phyloP scores from a whole-genome alignment of 2,888 invertebrate species.

The Lochmaea capreae region DNA sequence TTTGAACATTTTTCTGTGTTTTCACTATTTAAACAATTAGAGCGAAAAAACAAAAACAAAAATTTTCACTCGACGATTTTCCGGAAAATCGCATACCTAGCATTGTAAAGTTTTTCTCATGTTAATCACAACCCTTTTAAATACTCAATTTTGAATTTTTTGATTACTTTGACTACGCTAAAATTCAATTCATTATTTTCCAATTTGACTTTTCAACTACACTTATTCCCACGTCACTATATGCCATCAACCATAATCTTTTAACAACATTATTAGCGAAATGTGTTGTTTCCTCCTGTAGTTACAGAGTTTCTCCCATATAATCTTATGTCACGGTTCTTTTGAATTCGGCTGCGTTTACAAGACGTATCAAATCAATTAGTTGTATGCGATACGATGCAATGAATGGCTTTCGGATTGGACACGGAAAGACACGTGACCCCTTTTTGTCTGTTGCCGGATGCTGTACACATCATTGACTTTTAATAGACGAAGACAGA shows the following conservation, averaged over 20 bases:
- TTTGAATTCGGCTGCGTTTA: conserved; percentile 62
- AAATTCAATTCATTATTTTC: too few relatives aligned
- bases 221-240: too few relatives aligned
- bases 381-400: conserved; percentile 51
- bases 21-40: too few relatives aligned
- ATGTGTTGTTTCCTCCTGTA: conserved; percentile 22
- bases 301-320: conserved; percentile 58
- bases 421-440: conserved; percentile 73
- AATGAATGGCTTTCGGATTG: conserved; percentile 64
- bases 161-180: too few relatives aligned
- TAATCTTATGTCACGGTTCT: conserved; percentile 63
- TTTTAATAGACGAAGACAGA: conserved; percentile 46
- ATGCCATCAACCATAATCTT: conserved; percentile 14
- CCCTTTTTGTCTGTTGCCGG: conserved; percentile 46
- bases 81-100: too few relatives aligned
- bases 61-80: too few relatives aligned
- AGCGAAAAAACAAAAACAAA: too few relatives aligned
- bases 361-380: conserved; percentile 63
- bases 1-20: too few relatives aligned
- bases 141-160: too few relatives aligned
- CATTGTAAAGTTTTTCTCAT: too few relatives aligned
- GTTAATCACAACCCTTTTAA: too few relatives aligned
- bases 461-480: conserved; percentile 52
- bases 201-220: conserved; percentile 5
- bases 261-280: conserved; percentile 38